Evolutionary conservation across 2,888 invertebrate species (phyloP).

Genomic region (Acanthosepion esculentum): DNA sequence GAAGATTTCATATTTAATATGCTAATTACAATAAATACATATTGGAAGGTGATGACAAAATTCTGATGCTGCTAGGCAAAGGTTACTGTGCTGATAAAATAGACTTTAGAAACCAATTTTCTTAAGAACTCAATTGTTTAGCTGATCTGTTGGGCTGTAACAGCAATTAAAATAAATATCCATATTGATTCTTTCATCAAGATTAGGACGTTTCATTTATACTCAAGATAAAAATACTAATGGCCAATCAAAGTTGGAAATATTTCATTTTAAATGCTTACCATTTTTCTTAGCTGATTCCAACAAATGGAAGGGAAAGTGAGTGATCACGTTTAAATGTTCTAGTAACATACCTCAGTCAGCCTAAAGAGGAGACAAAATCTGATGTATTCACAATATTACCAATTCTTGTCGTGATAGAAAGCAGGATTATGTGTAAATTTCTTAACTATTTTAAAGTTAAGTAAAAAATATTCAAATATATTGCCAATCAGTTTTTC

Average conservation of each 20-base stretch:
- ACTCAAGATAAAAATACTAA: no score
- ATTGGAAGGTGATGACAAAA: conserved; percentile 2
- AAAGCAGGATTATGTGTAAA: neutral
- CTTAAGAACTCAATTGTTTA: conserved; percentile 33
- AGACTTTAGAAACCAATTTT: neutral
- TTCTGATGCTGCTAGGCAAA: neutral
- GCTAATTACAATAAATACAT: neutral
- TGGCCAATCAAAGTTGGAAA: no score
- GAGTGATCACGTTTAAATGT: neutral
- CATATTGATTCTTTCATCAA: no score
- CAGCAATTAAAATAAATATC: neutral
- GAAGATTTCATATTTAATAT: neutral
- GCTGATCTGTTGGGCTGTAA: conserved; percentile 33
- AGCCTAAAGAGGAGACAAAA: neutral
- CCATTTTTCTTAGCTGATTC: neutral
- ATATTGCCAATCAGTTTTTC: neutral
- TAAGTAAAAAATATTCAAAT: neutral
- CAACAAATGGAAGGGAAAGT: neutral
- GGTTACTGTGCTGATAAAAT: conserved; percentile 21
- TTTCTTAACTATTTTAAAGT: neutral
- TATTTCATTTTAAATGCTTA: neutral
- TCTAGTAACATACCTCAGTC: neutral
- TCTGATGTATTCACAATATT: neutral
- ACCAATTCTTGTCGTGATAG: neutral
- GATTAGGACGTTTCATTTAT: no score